Base-by-base conservation (phyloP, 2,888 invertebrate genomes). In the Drosophila leonis region DNA sequence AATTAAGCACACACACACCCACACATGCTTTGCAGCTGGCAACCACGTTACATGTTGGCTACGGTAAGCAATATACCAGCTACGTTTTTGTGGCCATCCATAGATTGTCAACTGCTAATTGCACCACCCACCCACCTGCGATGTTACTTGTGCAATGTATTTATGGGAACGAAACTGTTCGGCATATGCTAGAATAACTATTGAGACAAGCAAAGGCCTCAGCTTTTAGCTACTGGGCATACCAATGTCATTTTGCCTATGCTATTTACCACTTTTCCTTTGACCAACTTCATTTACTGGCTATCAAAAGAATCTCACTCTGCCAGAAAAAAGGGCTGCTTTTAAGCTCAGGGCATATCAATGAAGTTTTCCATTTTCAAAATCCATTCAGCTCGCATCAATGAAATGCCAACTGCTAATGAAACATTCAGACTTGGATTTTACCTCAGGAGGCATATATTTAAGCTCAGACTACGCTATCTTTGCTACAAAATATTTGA, bases 11-110 rank as follows among this genome's bases (percentile, higher is more conserved):
- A 35, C 51, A 48, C 48, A 56, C 63, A 56, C 20, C 41, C 60
- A 46, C 48, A 33, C 62, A 48, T 57, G 27, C 42, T 9, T 15
- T 60, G 49, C 74, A 73, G 63, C 27, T 65, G 44, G 63, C 65
- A 31, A 73, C 76, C 44, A 79, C 77, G 61, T 64, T 75, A 65
- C 77, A 75, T 56, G 66, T 62, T 59, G 75, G 75, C 64, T 75
- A 78, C 80, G 77, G 77, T 78, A 79, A 79, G 77, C 75, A 63
- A 39, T 52, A 60, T 51, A 15, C 74, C 18, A 49, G 20, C 49
- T 49, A 3, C 18, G 33, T 18, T 49, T 13, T n/a, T 18, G 33
- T 49, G 20, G 13, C 49, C 13, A 33, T 33, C 49, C 1, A 49
- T 33, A 33, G 49, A 18, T 7, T 49, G 49, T 33, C 49, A 20